Evolutionary conservation across 2,113 vertebrate species (phyloP), one percentile per base, ranked within the genome.

Genomic region (Dasypus novemcinctus): DNA sequence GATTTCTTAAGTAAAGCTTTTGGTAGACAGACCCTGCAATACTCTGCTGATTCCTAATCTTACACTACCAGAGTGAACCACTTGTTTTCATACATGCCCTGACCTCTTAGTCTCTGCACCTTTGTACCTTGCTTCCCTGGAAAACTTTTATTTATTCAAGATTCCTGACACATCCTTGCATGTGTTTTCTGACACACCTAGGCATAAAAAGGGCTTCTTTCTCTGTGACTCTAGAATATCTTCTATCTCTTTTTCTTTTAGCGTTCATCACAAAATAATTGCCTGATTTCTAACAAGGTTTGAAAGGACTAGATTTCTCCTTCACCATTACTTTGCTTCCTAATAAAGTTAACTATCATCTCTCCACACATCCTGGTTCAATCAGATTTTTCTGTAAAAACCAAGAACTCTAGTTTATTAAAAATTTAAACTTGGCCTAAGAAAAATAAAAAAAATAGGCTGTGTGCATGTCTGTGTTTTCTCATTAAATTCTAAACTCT

Each of bases 381-480:
- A 25, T 82, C 61, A 76, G 12, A 59, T 33, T 76, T 94, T 88
- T 79, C 72, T 91, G n/a, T 86, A 78, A 29, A 68, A 89, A 41
- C 46, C 33, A 17, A 86, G 17, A 18, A 29, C 31, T 92, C 69
- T 1, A 27, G 5, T 92, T 95, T 66, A 87, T 95, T 93, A 91
- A 88, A 90, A 88, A 41, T 29, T 92, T 96, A 52, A 97, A 96
- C 61, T 95, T 92, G 43, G 54, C 79, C 68, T 91, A 75, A 54
- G 57, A 83, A 96, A 68, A 57, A 57, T 57, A 57, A 20, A 49
- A 49, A 49, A 10, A 49, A 49, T 57, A 71, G 3, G 54, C 31
- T 69, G 0, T 82, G 3, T 54, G 23, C 43, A 12, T 61, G 10
- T 61, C 7, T 49, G 6, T 13, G 15, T 81, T 76, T 87, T 25